Conservation (phyloP, 1,140 invertebrate species). For the Lerema accius region DNA sequence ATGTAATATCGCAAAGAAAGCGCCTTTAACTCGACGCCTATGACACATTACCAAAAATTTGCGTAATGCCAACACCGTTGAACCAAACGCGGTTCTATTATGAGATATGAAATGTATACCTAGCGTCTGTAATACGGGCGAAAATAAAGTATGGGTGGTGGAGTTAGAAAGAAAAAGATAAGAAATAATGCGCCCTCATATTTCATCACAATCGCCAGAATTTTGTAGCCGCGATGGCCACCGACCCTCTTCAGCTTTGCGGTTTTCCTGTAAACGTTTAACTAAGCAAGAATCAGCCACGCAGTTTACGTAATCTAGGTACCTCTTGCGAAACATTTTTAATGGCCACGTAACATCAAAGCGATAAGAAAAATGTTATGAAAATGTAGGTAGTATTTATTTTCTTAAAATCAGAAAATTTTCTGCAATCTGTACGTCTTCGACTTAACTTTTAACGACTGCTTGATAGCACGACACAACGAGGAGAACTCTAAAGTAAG, state of each 20-base stretch:
- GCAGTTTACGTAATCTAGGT: conserved; percentile 22
- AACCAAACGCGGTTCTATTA: conserved; percentile 55
- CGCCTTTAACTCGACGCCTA: conserved; percentile 39
- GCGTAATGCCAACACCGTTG: conserved; percentile 58
- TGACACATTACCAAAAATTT: conserved; percentile 65
- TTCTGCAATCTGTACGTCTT: background rate
- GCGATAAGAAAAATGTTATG: conserved; percentile 3
- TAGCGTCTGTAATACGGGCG: conserved; percentile 74
- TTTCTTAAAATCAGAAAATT: background rate
- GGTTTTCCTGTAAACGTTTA: conserved; percentile 66
- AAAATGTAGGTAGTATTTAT: background rate
- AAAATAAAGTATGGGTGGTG: conserved; percentile 71
- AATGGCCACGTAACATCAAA: conserved; percentile 2
- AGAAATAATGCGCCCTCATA: conserved; percentile 77
- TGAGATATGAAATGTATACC: conserved; percentile 69
- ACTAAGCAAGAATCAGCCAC: conserved; percentile 52
- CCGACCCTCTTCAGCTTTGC: conserved; percentile 66
- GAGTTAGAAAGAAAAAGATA: conserved; percentile 77
- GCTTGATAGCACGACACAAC: too few species aligned
- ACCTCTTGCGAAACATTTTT: conserved; percentile 18
- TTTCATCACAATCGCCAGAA: conserved; percentile 77
- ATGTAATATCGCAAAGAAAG: conserved; percentile 41
- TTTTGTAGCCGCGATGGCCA: conserved; percentile 62
- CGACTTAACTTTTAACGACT: too few species aligned
- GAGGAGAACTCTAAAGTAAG: too few species aligned